These are phyloP conservation scores for Ostrea edulis DNA, from an alignment of 1,140 invertebrate genomes.

Conservation along the genomic window DNA sequence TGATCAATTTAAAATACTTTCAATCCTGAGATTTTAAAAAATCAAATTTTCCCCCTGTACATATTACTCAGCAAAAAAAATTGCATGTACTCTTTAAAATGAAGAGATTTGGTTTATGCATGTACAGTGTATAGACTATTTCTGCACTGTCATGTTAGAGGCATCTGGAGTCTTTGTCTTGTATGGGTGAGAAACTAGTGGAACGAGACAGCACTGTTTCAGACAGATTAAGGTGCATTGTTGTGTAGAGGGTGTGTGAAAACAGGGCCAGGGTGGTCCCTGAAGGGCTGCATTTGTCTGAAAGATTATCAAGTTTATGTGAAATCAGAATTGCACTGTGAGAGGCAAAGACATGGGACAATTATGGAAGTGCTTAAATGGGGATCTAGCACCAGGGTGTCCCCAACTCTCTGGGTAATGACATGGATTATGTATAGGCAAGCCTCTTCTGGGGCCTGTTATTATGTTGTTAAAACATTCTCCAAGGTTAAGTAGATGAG, in stretches of 20 bases:
- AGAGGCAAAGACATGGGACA: not conserved
- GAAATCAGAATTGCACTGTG: slow-evolving; percentile 1
- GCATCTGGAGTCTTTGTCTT: not conserved
- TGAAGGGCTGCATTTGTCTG: not conserved
- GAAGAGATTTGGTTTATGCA: not conserved
- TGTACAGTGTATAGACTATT: not conserved
- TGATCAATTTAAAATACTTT: not conserved
- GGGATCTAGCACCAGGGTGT: slow-evolving; percentile 14
- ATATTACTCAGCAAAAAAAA: slow-evolving; percentile 3
- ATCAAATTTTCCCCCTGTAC: not conserved
- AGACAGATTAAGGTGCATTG: not conserved
- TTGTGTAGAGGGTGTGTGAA: not conserved
- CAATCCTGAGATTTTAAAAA: not conserved
- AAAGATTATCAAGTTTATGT: slow-evolving; percentile 2
- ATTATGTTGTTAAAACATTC: slow-evolving; percentile 34
- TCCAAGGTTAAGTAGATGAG: slow-evolving; percentile 7
- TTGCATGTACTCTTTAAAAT: not conserved
- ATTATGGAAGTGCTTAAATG: not conserved
- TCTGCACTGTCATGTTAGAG: slow-evolving; percentile 1
- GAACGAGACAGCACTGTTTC: not conserved
- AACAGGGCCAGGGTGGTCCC: not conserved
- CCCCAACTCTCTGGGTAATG: not conserved
- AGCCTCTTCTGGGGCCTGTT: not conserved
- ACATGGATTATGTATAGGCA: not conserved
- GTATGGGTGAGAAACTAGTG: not conserved